phyloP scores from a whole-genome alignment of 1,140 invertebrate genomes.

The Planococcus citri region DNA sequence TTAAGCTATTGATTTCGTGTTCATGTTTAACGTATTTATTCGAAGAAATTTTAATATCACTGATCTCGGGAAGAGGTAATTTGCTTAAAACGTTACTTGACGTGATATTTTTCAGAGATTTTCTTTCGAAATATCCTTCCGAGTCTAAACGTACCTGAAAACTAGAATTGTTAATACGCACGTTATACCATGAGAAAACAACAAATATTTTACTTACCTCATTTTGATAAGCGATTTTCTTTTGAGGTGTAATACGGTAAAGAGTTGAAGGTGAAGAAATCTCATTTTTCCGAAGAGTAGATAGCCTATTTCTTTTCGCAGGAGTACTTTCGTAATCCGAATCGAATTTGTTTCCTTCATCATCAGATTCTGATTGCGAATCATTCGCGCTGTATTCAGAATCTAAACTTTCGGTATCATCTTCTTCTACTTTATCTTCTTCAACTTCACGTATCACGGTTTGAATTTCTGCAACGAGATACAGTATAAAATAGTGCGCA shows the following conservation, averaged over 20 bases:
- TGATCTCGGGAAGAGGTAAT: not conserved
- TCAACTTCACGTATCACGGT: no score
- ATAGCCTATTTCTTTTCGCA: no score
- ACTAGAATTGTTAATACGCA: not conserved
- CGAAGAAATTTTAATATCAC: not conserved
- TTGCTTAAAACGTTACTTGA: not conserved
- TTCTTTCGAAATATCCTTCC: not conserved
- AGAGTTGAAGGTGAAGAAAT: not conserved
- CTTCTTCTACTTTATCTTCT: no score
- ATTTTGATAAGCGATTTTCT: not conserved
- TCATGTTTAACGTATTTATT: not conserved
- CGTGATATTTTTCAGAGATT: not conserved
- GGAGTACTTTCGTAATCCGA: no score
- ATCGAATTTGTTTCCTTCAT: no score
- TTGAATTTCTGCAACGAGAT: no score
- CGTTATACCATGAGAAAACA: not conserved
- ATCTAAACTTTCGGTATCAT: no score
- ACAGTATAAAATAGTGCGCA: no score
- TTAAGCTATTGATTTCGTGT: not conserved
- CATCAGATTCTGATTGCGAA: no score
- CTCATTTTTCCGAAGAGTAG: no score
- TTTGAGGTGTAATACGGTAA: not conserved
- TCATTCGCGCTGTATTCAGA: no score
- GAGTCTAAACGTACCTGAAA: not conserved
- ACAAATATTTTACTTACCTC: not conserved